Conservation (phyloP, 2,113 vertebrate genomes). For the Lagenorhynchus albirostris region DNA sequence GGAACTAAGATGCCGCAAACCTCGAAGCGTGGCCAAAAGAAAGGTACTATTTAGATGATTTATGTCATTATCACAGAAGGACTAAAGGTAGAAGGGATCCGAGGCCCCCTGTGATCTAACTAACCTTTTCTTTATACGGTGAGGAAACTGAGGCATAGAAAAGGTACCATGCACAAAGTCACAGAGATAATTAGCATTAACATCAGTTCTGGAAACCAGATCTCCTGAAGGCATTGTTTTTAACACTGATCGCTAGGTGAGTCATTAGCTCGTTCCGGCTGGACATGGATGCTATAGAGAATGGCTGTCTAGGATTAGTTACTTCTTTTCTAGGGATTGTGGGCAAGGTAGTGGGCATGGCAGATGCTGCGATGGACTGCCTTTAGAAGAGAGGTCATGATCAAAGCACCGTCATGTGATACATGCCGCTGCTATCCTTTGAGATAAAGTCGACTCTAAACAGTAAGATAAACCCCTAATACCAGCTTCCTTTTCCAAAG, state of each 20-base stretch:
- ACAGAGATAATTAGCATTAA: neutral
- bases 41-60: neutral
- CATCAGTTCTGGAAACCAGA: neutral
- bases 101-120: neutral
- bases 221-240: neutral
- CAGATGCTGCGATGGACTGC: neutral
- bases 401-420: neutral
- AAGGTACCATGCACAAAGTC: neutral
- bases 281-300: neutral
- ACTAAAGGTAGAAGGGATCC: neutral
- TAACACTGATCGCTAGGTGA: accelerated
- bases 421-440: neutral
- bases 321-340: accelerated
- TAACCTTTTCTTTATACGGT: neutral
- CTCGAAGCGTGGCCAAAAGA: neutral
- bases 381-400: neutral
- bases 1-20: neutral
- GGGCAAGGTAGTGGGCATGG: neutral
- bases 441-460: neutral
- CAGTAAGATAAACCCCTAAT: neutral
- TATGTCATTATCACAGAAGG: neutral
- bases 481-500: neutral
- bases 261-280: neutral
- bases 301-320: neutral
- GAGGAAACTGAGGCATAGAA: neutral